Conservation (phyloP, 2,797 vertebrate species). For the Scyliorhinus canicula region DNA sequence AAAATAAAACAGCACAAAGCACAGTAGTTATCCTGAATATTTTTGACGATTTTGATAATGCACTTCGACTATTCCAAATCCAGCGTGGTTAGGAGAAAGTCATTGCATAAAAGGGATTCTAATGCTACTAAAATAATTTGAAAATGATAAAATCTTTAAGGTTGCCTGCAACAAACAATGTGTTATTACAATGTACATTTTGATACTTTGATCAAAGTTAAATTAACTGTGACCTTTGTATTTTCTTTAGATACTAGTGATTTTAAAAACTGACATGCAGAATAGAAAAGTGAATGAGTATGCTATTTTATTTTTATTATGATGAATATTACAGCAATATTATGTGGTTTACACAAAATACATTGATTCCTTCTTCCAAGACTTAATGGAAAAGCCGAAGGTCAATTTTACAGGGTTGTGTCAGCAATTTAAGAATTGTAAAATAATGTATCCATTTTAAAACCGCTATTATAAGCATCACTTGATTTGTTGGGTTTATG, state of each 20-base stretch:
- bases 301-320: neutral
- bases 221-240: neutral
- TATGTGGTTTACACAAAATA: neutral
- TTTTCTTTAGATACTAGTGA: neutral
- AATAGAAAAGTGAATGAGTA: neutral
- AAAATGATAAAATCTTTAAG: neutral
- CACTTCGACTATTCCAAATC: neutral
- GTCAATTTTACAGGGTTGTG: neutral
- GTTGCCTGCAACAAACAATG: neutral
- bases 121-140: neutral
- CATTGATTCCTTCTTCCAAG: neutral
- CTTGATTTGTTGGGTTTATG: neutral
- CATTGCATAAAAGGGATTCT: neutral
- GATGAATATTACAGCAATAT: neutral
- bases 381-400: neutral
- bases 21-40: neutral
- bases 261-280: neutral
- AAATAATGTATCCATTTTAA: neutral
- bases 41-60: neutral
- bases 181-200: neutral
- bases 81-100: neutral
- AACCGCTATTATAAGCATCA: neutral
- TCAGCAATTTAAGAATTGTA: neutral
- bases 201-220: neutral
- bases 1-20: conserved; percentile 42